phyloP scores from a whole-genome alignment of 2,797 vertebrate species.

The Hephaestus fuliginosus region DNA sequence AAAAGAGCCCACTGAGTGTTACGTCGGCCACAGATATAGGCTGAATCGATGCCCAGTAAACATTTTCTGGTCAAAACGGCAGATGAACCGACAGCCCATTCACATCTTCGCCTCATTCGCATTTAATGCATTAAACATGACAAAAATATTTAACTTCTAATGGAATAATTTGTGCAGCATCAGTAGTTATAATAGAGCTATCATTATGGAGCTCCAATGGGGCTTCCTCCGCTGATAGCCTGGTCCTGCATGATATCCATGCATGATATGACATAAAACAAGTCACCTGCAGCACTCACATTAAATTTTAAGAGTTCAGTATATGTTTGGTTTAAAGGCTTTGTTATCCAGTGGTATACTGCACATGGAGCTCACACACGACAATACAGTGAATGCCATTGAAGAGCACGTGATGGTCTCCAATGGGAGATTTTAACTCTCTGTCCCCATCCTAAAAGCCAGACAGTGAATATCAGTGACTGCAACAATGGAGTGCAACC shows the following conservation, averaged over 20 bases:
- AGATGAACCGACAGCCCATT: constrained; percentile 3
- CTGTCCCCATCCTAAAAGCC: accelerated
- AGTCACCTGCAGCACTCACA: constrained; percentile 4
- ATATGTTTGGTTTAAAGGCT: neutral
- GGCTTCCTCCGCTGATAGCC: neutral
- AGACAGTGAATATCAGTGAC: neutral
- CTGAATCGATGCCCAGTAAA: neutral
- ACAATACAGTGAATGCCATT: neutral
- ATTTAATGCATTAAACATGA: constrained; percentile 15
- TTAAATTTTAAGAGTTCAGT: constrained; percentile 9
- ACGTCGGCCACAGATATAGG: neutral
- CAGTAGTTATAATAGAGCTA: neutral
- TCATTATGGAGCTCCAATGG: neutral
- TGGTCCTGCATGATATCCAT: neutral
- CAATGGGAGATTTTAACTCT: neutral
- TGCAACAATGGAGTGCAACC: neutral
- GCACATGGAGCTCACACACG: neutral
- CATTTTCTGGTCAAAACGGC: neutral
- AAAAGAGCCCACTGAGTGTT: neutral
- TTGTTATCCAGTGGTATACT: neutral
- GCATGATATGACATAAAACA: constrained; percentile 2
- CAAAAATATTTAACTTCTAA: constrained; percentile 2
- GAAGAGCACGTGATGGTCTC: neutral
- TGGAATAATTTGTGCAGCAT: constrained; percentile 21
- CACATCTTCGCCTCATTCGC: neutral